Conservation (phyloP, 2,888 invertebrate genomes). For the Scaptodrosophila latifasciaeformis region DNA sequence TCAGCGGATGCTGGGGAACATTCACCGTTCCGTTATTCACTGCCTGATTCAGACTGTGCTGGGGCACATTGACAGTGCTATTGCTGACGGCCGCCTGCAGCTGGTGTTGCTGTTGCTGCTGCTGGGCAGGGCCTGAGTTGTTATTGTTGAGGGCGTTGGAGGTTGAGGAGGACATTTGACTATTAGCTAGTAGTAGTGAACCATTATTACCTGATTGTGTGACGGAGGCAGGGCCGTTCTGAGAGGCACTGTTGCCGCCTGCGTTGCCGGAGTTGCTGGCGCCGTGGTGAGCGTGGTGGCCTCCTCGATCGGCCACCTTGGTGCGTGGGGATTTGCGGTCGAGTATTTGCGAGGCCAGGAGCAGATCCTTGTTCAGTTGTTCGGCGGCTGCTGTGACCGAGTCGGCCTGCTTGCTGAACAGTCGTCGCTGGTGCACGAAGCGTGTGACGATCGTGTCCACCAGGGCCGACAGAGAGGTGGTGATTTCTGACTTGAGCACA, state of each 20-base stretch:
- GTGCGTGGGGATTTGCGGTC: constrained; percentile 88
- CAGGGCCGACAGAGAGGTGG: constrained; percentile 86
- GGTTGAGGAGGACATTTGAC: constrained; percentile 67
- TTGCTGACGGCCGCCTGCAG: no score
- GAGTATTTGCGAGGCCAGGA: constrained; percentile 87
- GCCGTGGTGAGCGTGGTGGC: constrained; percentile 9
- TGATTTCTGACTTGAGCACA: constrained; percentile 91
- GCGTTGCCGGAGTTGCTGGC: constrained; percentile 27
- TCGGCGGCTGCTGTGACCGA: constrained; percentile 88
- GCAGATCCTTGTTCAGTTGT: constrained; percentile 88
- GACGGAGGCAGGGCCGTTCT: constrained; percentile 68
- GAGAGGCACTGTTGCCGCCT: constrained; percentile 48
- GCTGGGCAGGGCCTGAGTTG: constrained; percentile 73
- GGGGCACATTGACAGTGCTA: no score
- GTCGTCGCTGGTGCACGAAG: constrained; percentile 87
- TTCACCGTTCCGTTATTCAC: constrained; percentile 15
- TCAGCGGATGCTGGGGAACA: constrained; percentile 22
- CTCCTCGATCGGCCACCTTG: constrained; percentile 71
- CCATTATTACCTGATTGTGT: constrained; percentile 75
- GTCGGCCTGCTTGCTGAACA: constrained; percentile 84
- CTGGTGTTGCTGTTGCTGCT: constrained; percentile 76
- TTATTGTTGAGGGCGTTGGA: constrained; percentile 76
- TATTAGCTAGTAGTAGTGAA: constrained; percentile 73
- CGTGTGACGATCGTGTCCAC: constrained; percentile 92
- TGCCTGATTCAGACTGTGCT: constrained; percentile 67